Evolutionary conservation across 2,888 invertebrate species (phyloP).

Genomic region (Ormyrus rosae): DNA sequence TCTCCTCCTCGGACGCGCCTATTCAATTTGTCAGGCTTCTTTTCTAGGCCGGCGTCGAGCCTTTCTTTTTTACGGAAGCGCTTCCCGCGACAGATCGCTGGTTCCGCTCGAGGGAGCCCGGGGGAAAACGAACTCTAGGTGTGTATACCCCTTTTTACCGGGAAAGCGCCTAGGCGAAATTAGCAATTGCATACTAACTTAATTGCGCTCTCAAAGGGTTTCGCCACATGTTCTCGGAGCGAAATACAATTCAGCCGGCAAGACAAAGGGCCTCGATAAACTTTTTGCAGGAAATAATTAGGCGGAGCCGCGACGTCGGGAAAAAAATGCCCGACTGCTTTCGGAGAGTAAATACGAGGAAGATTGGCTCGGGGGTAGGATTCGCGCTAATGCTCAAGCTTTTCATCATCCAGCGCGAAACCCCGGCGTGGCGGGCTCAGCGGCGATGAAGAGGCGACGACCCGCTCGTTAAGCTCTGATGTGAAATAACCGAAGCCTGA

Average conservation of each 20-base stretch:
- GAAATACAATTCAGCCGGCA: constrained; percentile 24
- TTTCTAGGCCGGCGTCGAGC: constrained; percentile 35
- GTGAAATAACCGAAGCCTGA: constrained; percentile 67
- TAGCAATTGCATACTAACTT: constrained; percentile 47
- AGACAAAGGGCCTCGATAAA: constrained; percentile 43
- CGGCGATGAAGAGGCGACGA: constrained; percentile 5
- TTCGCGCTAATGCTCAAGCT: too few relatives aligned
- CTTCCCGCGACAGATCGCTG: constrained; percentile 51
- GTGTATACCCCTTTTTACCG: constrained; percentile 22
- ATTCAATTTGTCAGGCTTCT: constrained; percentile 48
- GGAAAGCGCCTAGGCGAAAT: constrained; percentile 41
- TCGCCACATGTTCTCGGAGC: constrained; percentile 35
- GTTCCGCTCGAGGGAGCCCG: constrained; percentile 37
- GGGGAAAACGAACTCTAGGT: neutral
- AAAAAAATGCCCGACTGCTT: neutral
- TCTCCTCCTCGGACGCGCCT: neutral
- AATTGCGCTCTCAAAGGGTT: constrained; percentile 31
- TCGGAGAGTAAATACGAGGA: neutral
- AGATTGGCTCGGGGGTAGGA: neutral
- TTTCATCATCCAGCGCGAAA: constrained; percentile 15
- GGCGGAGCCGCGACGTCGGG: neutral
- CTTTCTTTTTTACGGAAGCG: constrained; percentile 58
- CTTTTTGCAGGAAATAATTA: constrained; percentile 42
- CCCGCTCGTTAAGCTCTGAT: constrained; percentile 33
- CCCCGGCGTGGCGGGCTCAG: neutral